Percentiles rank a stretch among this genome's conserved stretches.
Evolutionary conservation across 2,113 vertebrate species (phyloP).

Genomic region (Propithecus coquereli): DNA sequence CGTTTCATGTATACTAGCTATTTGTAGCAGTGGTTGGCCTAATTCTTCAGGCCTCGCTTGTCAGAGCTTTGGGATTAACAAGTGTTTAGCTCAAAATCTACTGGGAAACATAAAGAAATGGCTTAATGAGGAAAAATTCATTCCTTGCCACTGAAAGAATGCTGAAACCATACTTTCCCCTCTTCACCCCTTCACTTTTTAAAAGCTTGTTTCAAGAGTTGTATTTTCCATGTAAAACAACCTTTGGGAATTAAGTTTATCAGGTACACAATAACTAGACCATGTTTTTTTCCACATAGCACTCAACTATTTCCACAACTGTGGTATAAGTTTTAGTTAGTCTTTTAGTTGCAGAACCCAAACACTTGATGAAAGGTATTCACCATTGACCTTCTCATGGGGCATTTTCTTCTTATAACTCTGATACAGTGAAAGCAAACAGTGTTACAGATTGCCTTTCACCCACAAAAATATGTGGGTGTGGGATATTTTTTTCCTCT

Average conservation of each 20-base stretch:
- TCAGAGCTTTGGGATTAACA: slow-evolving; percentile 81
- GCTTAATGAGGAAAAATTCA: slow-evolving; percentile 78
- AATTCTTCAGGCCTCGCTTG: slow-evolving; percentile 78
- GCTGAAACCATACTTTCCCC: slow-evolving; percentile 53
- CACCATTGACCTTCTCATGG: neutral
- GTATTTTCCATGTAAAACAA: slow-evolving; percentile 53
- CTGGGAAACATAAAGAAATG: slow-evolving; percentile 76
- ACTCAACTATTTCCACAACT: neutral
- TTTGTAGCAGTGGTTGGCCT: slow-evolving; percentile 82
- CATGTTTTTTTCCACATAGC: neutral
- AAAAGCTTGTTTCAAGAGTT: slow-evolving; percentile 67
- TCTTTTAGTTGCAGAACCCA: neutral
- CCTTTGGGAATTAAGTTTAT: slow-evolving; percentile 40
- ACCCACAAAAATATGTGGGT: neutral
- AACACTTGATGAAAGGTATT: neutral
- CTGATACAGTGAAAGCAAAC: neutral
- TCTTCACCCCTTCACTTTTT: slow-evolving; percentile 2
- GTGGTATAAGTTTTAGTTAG: neutral
- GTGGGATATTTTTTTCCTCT: neutral
- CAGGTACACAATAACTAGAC: neutral
- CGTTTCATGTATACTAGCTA: slow-evolving; percentile 82
- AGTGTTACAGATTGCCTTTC: neutral
- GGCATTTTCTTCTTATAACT: neutral
- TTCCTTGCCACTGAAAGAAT: slow-evolving; percentile 54
- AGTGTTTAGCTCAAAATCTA: slow-evolving; percentile 77